Evolutionary conservation across 1,140 invertebrate genomes (phyloP).

Genomic region (Bombus pascuorum): DNA sequence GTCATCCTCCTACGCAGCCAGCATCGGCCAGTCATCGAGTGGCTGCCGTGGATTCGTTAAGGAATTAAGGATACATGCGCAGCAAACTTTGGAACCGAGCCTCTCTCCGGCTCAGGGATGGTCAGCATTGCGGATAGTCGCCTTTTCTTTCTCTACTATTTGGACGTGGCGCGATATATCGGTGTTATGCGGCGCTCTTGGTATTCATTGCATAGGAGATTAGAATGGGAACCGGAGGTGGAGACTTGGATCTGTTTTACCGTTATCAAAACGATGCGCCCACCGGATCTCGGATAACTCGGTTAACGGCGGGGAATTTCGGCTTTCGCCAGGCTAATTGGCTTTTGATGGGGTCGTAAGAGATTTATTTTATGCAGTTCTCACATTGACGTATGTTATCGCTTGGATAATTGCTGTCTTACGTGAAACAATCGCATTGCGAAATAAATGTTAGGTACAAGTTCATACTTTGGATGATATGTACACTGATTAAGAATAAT

Average conservation of each 20-base stretch:
- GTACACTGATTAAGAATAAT: too few species aligned
- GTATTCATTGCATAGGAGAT: neutral
- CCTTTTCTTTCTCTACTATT: conserved; percentile 8
- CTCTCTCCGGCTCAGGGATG: neutral
- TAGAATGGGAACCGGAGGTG: neutral
- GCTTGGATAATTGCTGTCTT: neutral
- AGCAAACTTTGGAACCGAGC: conserved; percentile 26
- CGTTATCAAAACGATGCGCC: neutral
- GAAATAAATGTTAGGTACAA: too few species aligned
- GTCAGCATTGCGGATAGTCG: conserved; percentile 45
- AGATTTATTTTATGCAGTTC: neutral
- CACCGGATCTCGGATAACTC: neutral
- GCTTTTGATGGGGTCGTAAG: neutral
- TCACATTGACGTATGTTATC: too few species aligned
- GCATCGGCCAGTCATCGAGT: conserved; percentile 67
- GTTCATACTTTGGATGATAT: too few species aligned
- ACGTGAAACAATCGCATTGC: neutral
- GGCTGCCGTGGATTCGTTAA: conserved; percentile 60
- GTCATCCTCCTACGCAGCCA: conserved; percentile 55
- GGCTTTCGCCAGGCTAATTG: neutral
- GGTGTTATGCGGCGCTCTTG: conserved; percentile 11
- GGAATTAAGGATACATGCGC: conserved; percentile 56
- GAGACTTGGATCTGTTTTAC: neutral
- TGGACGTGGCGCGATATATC: conserved; percentile 7
- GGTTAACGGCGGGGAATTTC: neutral